phyloP scores from a whole-genome alignment of 2,113 vertebrate genomes.

The Salvelinus fontinalis region DNA sequence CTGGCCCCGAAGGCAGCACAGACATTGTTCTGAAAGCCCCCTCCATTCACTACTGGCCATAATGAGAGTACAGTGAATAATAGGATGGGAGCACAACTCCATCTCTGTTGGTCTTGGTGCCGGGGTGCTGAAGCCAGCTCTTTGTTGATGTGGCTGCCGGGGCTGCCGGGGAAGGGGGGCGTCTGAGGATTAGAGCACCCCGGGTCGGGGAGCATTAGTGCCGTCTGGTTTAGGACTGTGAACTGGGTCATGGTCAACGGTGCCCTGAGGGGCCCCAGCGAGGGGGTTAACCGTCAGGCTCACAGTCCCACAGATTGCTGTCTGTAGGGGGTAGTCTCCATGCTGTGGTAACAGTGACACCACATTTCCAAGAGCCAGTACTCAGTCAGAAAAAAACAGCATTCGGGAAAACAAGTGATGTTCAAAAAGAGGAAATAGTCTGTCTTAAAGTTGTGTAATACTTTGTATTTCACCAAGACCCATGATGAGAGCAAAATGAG shows the following conservation, averaged over 20 bases:
- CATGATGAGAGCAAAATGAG: too few species aligned
- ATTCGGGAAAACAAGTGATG: too few species aligned
- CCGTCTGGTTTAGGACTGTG: constrained; percentile 50
- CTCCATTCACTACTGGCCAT: constrained; percentile 25
- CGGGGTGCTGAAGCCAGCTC: constrained; percentile 32
- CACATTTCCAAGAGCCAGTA: too few species aligned
- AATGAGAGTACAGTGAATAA: constrained; percentile 28
- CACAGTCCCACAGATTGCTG: constrained; percentile 11
- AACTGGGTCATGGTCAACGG: constrained; percentile 40
- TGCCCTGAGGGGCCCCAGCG: constrained; percentile 47
- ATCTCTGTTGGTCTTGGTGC: constrained; percentile 36
- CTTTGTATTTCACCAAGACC: too few species aligned
- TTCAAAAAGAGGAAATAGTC: background rate
- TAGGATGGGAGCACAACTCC: constrained; percentile 12
- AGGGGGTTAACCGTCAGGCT: constrained; percentile 44
- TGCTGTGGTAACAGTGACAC: background rate
- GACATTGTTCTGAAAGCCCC: constrained; percentile 24
- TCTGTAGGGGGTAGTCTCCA: too few species aligned
- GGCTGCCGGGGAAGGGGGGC: too few species aligned
- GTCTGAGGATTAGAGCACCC: too few species aligned
- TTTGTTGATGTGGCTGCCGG: constrained; percentile 41
- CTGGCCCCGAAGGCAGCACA: constrained; percentile 19
- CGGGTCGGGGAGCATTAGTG: constrained; percentile 43
- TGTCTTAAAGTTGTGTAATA: background rate
- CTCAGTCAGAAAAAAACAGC: too few species aligned